A percentile compares a stretch with the other conserved stretches of the same genome.
Evolutionary conservation across 2,113 vertebrate genomes (phyloP).

Genomic region (rat (Rattus norvegicus)): DNA sequence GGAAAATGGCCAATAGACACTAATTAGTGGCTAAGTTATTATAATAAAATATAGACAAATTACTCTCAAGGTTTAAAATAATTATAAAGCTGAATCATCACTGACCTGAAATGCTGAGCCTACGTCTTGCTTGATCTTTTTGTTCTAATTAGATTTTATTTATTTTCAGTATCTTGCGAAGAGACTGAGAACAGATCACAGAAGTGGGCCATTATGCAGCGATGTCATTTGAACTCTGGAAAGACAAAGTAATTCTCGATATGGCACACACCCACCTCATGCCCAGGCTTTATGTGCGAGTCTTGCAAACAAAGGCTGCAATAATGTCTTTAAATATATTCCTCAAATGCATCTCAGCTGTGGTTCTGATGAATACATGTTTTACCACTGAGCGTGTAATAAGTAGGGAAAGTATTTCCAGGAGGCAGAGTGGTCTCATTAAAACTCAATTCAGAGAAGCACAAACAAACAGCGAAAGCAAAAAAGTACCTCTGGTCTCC

Average conservation of each 20-base stretch:
- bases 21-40: slow-evolving; percentile 69
- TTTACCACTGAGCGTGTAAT: not conserved
- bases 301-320: not conserved
- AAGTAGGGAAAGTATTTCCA: slow-evolving; percentile 53
- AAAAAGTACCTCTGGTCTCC: not conserved
- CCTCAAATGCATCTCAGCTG: slow-evolving; percentile 36
- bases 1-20: slow-evolving; percentile 33
- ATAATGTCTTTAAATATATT: slow-evolving; percentile 57
- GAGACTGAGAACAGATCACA: slow-evolving; percentile 38
- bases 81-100: slow-evolving; percentile 58
- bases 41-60: slow-evolving; percentile 70
- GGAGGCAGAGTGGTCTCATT: slow-evolving; percentile 39
- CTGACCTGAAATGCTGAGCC: slow-evolving; percentile 54
- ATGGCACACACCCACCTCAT: slow-evolving; percentile 32
- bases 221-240: slow-evolving; percentile 53
- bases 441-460: slow-evolving; percentile 63
- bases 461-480: not conserved
- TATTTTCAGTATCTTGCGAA: slow-evolving; percentile 62
- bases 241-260: slow-evolving; percentile 59
- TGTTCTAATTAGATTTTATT: slow-evolving; percentile 75
- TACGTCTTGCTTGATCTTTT: slow-evolving; percentile 44
- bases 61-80: slow-evolving; percentile 56
- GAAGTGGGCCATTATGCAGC: slow-evolving; percentile 34
- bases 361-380: accelerated
- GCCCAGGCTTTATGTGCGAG: slow-evolving; percentile 12